These are phyloP conservation scores for Ectemnius continuus DNA, from an alignment of 2,888 invertebrate genomes.

Conservation along the genomic window DNA sequence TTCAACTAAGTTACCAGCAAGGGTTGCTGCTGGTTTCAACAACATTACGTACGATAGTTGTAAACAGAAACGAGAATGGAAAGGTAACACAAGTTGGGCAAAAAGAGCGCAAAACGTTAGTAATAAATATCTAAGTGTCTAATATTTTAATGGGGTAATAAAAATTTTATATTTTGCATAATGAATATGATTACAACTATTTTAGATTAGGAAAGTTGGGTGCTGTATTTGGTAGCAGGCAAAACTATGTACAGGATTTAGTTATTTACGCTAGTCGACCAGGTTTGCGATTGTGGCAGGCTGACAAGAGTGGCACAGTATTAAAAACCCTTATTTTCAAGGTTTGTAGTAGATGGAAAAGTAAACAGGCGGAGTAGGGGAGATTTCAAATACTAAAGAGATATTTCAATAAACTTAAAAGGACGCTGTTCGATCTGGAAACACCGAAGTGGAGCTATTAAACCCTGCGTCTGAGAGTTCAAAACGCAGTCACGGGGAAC, in stretches of 20 bases:
- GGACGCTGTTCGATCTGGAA: slow-evolving; percentile 73
- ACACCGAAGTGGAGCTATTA: slow-evolving; percentile 84
- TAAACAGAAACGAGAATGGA: slow-evolving; percentile 84
- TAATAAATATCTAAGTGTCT: slow-evolving; percentile 14
- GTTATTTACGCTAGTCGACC: slow-evolving; percentile 89
- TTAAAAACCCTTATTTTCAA: slow-evolving; percentile 91
- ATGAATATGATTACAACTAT: slow-evolving; percentile 23
- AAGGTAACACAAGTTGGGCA: slow-evolving; percentile 89
- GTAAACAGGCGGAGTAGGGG: too few species aligned
- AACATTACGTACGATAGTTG: slow-evolving; percentile 89
- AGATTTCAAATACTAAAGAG: too few species aligned
- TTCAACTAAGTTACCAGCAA: slow-evolving; percentile 89
- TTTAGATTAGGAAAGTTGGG: slow-evolving; percentile 83
- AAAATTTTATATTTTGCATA: not conserved
- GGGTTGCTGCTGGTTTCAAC: slow-evolving; percentile 89
- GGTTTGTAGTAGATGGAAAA: slow-evolving; percentile 75
- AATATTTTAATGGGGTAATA: not conserved
- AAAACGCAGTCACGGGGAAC: slow-evolving; percentile 79
- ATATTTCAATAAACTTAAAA: slow-evolving; percentile 38
- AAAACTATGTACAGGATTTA: slow-evolving; percentile 80
- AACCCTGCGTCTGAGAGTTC: slow-evolving; percentile 82
- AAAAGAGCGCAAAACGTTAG: slow-evolving; percentile 90
- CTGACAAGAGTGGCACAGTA: slow-evolving; percentile 87
- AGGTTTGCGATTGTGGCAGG: slow-evolving; percentile 91
- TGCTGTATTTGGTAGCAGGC: slow-evolving; percentile 80